Conservation (phyloP, 2,888 invertebrate species). For the Cynaeus angustus region DNA sequence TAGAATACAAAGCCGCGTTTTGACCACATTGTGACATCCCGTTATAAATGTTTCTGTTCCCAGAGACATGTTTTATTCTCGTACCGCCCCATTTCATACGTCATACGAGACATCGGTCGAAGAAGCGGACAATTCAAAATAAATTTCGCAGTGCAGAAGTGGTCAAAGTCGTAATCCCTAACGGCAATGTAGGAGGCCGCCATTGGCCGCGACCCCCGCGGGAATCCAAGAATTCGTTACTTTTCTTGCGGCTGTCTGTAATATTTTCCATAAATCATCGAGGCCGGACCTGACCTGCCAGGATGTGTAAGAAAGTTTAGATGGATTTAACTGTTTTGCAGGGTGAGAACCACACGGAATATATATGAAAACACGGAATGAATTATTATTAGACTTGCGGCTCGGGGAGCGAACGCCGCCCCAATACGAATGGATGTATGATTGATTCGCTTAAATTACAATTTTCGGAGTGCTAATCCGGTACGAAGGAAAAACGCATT, state of each 20-base stretch:
- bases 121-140: slow-evolving; percentile 64
- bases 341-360: slow-evolving; percentile 52
- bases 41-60: slow-evolving; percentile 65
- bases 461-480: slow-evolving; percentile 44
- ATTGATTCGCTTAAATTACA: slow-evolving; percentile 55
- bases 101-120: slow-evolving; percentile 54
- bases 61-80: slow-evolving; percentile 60
- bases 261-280: slow-evolving; percentile 74
- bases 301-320: slow-evolving; percentile 65
- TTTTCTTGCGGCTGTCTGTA: slow-evolving; percentile 68
- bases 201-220: slow-evolving; percentile 61
- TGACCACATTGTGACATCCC: slow-evolving; percentile 62
- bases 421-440: slow-evolving; percentile 60
- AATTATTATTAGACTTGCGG: slow-evolving; percentile 66
- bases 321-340: slow-evolving; percentile 62
- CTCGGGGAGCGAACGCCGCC: slow-evolving; percentile 52
- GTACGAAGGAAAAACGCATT: slow-evolving; percentile 42
- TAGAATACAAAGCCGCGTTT: slow-evolving; percentile 64
- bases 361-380: slow-evolving; percentile 64
- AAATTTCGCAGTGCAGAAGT: slow-evolving; percentile 67
- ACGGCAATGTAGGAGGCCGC: slow-evolving; percentile 59
- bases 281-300: slow-evolving; percentile 68
- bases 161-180: slow-evolving; percentile 67
- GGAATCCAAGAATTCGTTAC: slow-evolving; percentile 69
- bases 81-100: slow-evolving; percentile 58